Percentiles rank a stretch among this genome's conserved stretches.
These are phyloP conservation scores for Plebejus argus DNA, from an alignment of 2,888 invertebrate species.

Conservation along the genomic window DNA sequence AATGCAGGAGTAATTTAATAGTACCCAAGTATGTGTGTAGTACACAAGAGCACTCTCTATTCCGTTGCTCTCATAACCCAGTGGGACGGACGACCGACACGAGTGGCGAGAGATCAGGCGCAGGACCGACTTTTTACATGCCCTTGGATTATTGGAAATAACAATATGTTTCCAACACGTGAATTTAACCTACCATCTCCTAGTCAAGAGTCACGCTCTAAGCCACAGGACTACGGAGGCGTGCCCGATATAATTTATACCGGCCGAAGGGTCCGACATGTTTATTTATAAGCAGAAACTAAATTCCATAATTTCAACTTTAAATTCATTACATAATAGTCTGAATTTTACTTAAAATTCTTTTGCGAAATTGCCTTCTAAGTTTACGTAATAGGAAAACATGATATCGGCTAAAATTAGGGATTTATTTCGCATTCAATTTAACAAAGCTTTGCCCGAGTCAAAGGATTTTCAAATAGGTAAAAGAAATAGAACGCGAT, in stretches of 20 bases:
- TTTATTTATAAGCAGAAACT: not conserved
- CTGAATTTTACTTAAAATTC: not conserved
- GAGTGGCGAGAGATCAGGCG: too few relatives aligned
- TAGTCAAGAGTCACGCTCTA: too few relatives aligned
- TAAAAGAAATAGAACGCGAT: constrained; percentile 24
- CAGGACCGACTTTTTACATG: too few relatives aligned
- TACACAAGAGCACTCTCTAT: too few relatives aligned
- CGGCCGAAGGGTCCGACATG: not conserved
- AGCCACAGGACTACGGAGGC: too few relatives aligned
- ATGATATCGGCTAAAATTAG: constrained; percentile 19
- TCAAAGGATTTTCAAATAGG: constrained; percentile 15
- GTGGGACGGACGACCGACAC: too few relatives aligned
- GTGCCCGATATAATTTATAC: not conserved
- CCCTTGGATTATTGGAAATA: too few relatives aligned
- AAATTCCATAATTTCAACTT: not conserved
- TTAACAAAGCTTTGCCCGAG: constrained; percentile 23
- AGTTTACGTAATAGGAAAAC: not conserved
- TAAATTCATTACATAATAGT: not conserved
- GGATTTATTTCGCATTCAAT: constrained; percentile 18
- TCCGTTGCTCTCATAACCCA: too few relatives aligned
- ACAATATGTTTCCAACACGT: too few relatives aligned
- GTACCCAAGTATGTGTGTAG: too few relatives aligned
- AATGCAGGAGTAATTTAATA: too few relatives aligned
- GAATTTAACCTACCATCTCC: too few relatives aligned
- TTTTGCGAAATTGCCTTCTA: not conserved